Evolutionary conservation across 1,140 invertebrate genomes (phyloP).

Genomic region (Zaprionus nigranus): DNA sequence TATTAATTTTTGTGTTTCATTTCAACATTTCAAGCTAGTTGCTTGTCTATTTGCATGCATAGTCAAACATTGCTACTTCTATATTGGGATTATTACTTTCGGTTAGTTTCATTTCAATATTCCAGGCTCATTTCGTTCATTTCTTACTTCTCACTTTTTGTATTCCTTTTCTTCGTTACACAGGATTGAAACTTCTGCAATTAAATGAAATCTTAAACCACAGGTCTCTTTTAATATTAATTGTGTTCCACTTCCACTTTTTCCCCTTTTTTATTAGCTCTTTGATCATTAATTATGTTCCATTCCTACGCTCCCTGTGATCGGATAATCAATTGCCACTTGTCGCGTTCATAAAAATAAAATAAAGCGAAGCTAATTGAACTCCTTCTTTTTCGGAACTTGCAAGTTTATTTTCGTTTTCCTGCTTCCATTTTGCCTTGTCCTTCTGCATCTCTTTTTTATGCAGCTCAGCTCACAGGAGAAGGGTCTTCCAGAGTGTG

Average conservation of each 20-base stretch:
- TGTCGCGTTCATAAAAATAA: not conserved
- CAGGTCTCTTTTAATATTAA: no score
- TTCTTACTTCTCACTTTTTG: no score
- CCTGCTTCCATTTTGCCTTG: not conserved
- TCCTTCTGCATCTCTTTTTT: not conserved
- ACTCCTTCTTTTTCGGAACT: constrained; percentile 3
- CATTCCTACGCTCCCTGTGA: not conserved
- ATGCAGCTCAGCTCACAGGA: not conserved
- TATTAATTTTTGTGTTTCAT: not conserved
- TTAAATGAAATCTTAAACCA: no score
- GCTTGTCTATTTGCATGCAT: no score
- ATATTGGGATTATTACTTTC: no score
- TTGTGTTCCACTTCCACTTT: not conserved
- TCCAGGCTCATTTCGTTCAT: no score
- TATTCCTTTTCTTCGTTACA: no score
- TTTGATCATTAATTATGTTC: not conserved
- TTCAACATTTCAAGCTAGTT: not conserved
- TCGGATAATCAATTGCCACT: constrained; percentile 8
- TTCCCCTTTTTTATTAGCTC: not conserved
- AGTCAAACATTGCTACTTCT: no score
- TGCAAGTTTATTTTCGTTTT: constrained; percentile 7
- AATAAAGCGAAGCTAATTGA: not conserved
- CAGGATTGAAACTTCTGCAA: no score
- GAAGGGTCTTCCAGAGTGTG: constrained; percentile 4
- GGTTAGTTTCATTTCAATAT: no score